Percentiles rank a stretch among this genome's conserved stretches.
Evolutionary conservation across 1,140 invertebrate genomes (phyloP).

Genomic region (Euwallacea fornicatus): DNA sequence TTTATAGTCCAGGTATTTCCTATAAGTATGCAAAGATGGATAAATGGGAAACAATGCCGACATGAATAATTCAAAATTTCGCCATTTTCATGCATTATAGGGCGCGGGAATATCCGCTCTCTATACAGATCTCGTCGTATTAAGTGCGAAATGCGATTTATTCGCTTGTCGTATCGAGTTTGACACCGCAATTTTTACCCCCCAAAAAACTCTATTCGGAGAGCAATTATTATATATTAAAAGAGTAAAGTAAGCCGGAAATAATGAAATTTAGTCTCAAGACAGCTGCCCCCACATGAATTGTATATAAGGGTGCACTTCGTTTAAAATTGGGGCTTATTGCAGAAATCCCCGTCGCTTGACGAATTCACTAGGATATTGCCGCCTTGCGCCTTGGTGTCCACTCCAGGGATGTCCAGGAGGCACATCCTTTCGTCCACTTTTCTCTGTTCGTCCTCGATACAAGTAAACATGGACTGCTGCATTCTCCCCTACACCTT

Average conservation of each 20-base stretch:
- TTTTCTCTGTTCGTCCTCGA: conserved; percentile 17
- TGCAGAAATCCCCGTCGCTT: no score
- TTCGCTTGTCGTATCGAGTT: not conserved
- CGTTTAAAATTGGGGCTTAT: no score
- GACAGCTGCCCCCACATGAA: no score
- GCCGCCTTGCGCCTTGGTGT: conserved; percentile 4
- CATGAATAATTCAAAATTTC: conserved; percentile 27
- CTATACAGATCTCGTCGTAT: not conserved
- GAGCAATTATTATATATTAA: no score
- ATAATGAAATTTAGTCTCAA: no score
- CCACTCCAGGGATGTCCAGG: conserved; percentile 8
- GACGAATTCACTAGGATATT: no score
- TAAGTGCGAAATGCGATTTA: not conserved
- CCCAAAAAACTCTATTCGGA: no score
- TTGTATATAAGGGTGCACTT: no score
- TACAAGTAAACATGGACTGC: conserved; percentile 8
- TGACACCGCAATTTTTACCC: not conserved
- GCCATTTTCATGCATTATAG: conserved; percentile 30
- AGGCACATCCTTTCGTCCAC: conserved; percentile 1
- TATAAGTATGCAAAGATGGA: conserved; percentile 35
- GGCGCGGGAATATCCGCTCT: not conserved
- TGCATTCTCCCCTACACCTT: conserved; percentile 14
- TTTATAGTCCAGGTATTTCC: conserved; percentile 25
- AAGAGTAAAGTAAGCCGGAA: no score
- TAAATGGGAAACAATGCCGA: conserved; percentile 34